Conservation (phyloP, 2,113 vertebrate species). For the Solea senegalensis region DNA sequence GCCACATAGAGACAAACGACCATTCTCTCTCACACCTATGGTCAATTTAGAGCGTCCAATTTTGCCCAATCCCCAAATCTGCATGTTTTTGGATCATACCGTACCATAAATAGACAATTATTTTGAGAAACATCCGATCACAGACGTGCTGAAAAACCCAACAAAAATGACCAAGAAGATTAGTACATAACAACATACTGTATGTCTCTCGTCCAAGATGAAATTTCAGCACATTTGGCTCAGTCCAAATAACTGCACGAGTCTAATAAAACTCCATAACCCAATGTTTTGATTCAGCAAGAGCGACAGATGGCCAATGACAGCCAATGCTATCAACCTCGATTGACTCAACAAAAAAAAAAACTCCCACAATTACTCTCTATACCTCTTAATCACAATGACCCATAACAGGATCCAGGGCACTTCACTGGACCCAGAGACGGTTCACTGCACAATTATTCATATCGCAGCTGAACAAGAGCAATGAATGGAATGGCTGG, state of each 20-base stretch:
- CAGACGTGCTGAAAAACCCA: background rate
- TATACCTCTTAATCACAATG: conserved; percentile 63
- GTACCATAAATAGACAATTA: too few relatives aligned
- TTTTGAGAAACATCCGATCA: background rate
- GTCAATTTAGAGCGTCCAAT: too few relatives aligned
- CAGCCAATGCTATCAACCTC: conserved; percentile 44
- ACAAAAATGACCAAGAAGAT: background rate
- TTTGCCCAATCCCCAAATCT: too few relatives aligned
- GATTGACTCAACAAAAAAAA: conserved; percentile 67
- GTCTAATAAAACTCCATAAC: conserved; percentile 8
- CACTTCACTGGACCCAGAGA: conserved; percentile 46
- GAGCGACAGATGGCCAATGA: conserved; percentile 36
- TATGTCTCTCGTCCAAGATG: background rate
- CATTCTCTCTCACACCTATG: too few relatives aligned
- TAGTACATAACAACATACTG: conserved; percentile 3
- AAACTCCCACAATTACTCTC: conserved; percentile 59
- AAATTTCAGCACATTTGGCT: background rate
- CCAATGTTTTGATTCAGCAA: conserved; percentile 39
- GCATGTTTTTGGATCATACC: too few relatives aligned
- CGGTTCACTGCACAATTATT: conserved; percentile 73
- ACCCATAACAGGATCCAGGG: conserved; percentile 50
- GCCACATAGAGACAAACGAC: too few relatives aligned
- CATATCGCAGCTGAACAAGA: conserved; percentile 71
- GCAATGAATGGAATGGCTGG: conserved; percentile 60
- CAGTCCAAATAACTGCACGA: conserved; percentile 12